Evolutionary conservation across 2,113 vertebrate genomes (phyloP).

Genomic region (Trichechus manatus): DNA sequence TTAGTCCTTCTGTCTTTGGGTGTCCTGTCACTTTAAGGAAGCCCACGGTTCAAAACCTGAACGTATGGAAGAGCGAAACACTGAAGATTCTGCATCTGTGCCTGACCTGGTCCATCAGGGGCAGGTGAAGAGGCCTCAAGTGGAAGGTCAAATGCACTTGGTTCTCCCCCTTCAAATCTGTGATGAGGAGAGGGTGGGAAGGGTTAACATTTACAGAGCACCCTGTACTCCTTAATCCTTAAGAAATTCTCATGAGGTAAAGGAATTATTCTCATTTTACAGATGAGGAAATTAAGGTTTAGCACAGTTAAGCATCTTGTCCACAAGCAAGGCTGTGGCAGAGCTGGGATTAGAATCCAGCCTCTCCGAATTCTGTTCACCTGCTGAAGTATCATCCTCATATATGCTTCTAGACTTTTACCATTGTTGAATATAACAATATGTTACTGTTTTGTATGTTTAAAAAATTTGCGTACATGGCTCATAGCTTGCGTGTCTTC

Average conservation of each 20-base stretch:
- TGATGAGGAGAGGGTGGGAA: neutral
- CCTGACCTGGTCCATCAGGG: neutral
- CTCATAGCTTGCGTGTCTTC: neutral
- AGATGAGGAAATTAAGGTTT: slow-evolving; percentile 28
- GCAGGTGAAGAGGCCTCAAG: too few species aligned
- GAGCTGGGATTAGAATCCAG: slow-evolving; percentile 1
- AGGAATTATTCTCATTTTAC: neutral
- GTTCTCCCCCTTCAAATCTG: neutral
- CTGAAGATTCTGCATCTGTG: neutral
- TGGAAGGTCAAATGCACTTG: neutral
- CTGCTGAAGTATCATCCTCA: neutral
- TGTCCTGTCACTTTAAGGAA: neutral
- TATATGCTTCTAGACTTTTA: neutral
- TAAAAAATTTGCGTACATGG: neutral
- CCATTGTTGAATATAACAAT: neutral
- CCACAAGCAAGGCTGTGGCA: neutral
- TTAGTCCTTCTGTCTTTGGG: neutral
- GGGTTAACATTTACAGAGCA: neutral
- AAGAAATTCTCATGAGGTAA: neutral
- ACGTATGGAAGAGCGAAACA: neutral
- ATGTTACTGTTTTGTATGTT: neutral
- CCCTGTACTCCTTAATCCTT: neutral
- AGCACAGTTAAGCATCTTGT: neutral
- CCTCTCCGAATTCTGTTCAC: neutral
- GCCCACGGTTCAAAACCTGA: neutral